phyloP scores from a whole-genome alignment of 1,140 invertebrate species.

The Chironomus striatipennis region DNA sequence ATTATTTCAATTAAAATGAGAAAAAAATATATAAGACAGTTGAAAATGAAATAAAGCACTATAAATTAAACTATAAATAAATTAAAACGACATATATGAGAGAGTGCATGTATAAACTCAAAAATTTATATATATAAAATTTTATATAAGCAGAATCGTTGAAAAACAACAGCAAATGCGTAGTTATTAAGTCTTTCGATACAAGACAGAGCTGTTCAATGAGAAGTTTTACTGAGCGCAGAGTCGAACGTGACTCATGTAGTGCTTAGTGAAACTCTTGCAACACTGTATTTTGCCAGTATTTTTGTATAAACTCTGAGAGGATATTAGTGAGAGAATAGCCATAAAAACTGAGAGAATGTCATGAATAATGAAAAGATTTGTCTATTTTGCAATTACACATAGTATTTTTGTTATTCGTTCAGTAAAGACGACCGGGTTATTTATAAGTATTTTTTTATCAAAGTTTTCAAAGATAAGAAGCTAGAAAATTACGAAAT shows the following conservation, averaged over 20 bases:
- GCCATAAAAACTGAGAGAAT: too few species aligned
- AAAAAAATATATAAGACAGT: neutral
- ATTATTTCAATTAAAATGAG: neutral
- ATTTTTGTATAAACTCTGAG: too few species aligned
- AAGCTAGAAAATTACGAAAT: too few species aligned
- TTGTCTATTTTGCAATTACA: too few species aligned
- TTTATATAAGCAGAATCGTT: neutral
- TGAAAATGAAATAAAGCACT: neutral
- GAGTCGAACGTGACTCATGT: neutral
- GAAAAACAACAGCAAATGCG: conserved; percentile 7
- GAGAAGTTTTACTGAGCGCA: too few species aligned
- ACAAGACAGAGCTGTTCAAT: neutral
- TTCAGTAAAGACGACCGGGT: too few species aligned
- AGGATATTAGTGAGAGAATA: neutral
- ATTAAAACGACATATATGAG: neutral
- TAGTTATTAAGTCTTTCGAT: neutral
- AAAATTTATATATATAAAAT: neutral
- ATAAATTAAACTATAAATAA: neutral
- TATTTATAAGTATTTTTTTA: too few species aligned
- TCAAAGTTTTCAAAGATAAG: too few species aligned
- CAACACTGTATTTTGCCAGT: conserved; percentile 1
- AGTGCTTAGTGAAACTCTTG: neutral
- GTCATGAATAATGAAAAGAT: too few species aligned
- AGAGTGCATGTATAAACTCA: neutral
- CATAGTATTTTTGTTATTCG: too few species aligned